Conservation (phyloP, 2,888 invertebrate genomes). For the Lumbricus terrestris region DNA sequence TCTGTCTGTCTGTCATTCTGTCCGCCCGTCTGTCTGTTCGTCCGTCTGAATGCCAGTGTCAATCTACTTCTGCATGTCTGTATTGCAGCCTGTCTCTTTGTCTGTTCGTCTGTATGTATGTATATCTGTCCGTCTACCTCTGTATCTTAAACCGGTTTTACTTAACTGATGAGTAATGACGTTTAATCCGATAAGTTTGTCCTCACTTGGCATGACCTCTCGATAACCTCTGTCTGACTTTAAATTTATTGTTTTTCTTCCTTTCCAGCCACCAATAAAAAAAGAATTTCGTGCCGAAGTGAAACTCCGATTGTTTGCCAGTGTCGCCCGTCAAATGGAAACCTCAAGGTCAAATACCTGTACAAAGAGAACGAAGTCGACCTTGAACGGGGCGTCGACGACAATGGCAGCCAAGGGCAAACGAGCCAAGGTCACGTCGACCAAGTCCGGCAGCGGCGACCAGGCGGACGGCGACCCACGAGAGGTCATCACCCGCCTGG, state of each 20-base stretch:
- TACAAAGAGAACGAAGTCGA: slow-evolving; percentile 6
- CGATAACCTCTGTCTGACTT: not conserved
- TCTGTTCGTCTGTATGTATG: no score
- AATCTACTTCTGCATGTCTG: no score
- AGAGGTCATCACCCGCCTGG: slow-evolving; percentile 35
- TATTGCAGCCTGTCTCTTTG: no score
- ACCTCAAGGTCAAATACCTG: not conserved
- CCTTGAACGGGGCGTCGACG: not conserved
- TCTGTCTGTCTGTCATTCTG: no score
- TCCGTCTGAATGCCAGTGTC: no score
- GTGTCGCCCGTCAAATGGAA: slow-evolving; percentile 7
- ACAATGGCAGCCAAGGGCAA: slow-evolving; percentile 1
- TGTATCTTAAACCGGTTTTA: not conserved
- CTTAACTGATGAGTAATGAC: not conserved
- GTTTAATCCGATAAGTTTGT: not conserved
- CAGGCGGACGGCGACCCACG: slow-evolving; percentile 30
- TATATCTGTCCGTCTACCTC: not conserved
- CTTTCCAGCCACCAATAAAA: slow-evolving; percentile 9
- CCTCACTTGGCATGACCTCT: not conserved
- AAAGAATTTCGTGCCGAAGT: slow-evolving; percentile 11
- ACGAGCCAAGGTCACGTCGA: slow-evolving; percentile 8
- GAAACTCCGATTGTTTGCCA: slow-evolving; percentile 18
- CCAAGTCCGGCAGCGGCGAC: not conserved
- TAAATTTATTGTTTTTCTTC: not conserved
- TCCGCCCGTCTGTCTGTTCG: no score